Evolutionary conservation across 2,888 invertebrate genomes (phyloP), one percentile per base, ranked within the genome.

Genomic region (Heliothis peltigera): DNA sequence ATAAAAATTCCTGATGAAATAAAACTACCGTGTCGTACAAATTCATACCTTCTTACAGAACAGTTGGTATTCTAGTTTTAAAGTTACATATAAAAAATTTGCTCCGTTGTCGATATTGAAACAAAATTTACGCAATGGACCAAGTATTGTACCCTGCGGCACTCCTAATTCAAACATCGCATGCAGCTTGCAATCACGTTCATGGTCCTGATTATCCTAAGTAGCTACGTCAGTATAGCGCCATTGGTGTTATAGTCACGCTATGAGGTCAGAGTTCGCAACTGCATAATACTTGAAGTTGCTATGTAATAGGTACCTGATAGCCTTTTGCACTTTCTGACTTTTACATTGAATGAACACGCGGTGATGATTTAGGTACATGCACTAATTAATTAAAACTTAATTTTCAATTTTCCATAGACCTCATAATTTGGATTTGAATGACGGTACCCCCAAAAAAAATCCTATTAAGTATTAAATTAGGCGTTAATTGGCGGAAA

Each of bases 191-290:
- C 63, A 62, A 57, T 48, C 52, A 56, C 19, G 62, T 43, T 43
- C 48, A 32, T 69, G 56, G 42, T 18, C 56, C 53, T 62, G 73
- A 54, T 67, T 73, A 39, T 17, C 72, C 25, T 71, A 12, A 47
- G 28, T 54, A 55, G 49, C 49, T 55, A 68, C 66, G 73, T 55
- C 44, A 72, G 17, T 1, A 44, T 44, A 49, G 48, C 39, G 18
- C 32, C 32, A 52, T 17, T 19, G 28, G 39, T 4, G n/a, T 19
- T 28, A 5, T 35, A 70, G 70, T 70, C 70, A 75, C 53, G 64
- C 53, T 57, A 55, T 70, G 52, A 70, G 54, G 71, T 72, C 44
- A 54, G 39, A 71, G 46, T 54, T 75, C 46, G 39, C 28, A 55
- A 64, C 25, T 54, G 17, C 49, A 64, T 76, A 39, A 63, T 54